A percentile compares a stretch with the other conserved stretches of the same genome.
Evolutionary conservation across 2,113 vertebrate species (phyloP).

Genomic region (Ptyas mucosa): DNA sequence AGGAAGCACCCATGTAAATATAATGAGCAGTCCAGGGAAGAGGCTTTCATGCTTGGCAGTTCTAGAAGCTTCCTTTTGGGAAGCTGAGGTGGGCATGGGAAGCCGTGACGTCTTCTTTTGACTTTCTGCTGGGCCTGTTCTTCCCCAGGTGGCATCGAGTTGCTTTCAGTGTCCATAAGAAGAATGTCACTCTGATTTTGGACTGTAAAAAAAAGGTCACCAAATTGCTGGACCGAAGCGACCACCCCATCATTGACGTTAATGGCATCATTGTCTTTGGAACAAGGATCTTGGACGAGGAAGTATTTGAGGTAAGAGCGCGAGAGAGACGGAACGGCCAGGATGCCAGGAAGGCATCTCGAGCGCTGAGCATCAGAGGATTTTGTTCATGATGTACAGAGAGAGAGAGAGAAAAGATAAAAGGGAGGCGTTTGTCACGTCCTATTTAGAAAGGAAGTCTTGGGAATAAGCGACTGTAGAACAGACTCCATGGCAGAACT

Average conservation of each 20-base stretch:
- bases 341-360: neutral
- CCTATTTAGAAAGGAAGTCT: no score
- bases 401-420: no score
- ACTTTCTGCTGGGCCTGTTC: neutral
- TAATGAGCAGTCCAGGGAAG: neutral
- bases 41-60: neutral
- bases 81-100: neutral
- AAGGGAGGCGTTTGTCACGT: neutral
- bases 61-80: neutral
- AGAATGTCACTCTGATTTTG: slow-evolving; percentile 89
- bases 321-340: fast-evolving
- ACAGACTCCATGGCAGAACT: neutral
- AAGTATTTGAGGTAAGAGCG: slow-evolving; percentile 92
- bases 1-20: neutral
- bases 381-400: neutral
- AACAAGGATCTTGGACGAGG: slow-evolving; percentile 94
- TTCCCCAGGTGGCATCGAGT: slow-evolving; percentile 89
- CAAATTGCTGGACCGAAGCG: slow-evolving; percentile 80
- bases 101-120: neutral
- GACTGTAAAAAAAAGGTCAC: slow-evolving; percentile 93
- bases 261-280: slow-evolving; percentile 97
- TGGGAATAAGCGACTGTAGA: neutral
- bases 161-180: slow-evolving; percentile 89
- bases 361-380: fast-evolving
- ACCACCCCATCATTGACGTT: slow-evolving; percentile 84